Evolutionary conservation across 2,113 vertebrate genomes (phyloP).

Genomic region (Climacteris rufus): DNA sequence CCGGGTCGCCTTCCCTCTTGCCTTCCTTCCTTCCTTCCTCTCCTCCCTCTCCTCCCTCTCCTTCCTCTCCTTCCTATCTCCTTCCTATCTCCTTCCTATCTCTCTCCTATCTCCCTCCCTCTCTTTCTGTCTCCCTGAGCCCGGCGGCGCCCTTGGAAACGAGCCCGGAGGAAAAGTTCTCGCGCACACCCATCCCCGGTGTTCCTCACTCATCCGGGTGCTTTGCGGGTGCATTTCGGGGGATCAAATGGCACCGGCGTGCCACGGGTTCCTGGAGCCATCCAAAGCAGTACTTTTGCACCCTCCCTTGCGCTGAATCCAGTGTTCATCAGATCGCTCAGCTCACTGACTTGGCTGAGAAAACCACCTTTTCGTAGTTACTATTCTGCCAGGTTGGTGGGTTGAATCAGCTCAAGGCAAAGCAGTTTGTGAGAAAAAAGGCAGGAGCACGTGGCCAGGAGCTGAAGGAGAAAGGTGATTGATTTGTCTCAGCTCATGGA

Average conservation of each 20-base stretch:
- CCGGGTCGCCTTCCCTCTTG: fast-evolving
- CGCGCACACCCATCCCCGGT: fast-evolving
- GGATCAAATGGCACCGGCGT: neutral
- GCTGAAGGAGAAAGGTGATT: neutral
- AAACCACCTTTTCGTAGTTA: neutral
- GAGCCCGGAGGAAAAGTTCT: neutral
- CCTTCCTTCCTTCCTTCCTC: neutral
- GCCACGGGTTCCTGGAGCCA: neutral
- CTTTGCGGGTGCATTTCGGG: fast-evolving
- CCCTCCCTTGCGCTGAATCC: neutral
- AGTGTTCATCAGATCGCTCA: neutral
- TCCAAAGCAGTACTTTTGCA: neutral
- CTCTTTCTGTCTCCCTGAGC: fast-evolving
- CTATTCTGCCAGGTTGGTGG: neutral
- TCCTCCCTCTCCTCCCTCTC: fast-evolving
- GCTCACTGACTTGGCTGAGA: neutral
- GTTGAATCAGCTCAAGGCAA: neutral
- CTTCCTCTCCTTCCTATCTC: fast-evolving
- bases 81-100: fast-evolving
- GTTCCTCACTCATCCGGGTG: too few species aligned
- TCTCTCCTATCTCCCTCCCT: too few species aligned
- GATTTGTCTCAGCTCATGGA: neutral
- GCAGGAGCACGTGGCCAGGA: neutral
- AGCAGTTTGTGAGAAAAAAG: neutral
- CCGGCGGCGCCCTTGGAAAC: too few species aligned